Base-by-base conservation (phyloP, 2,797 vertebrate species). In the Tokudaia tokunoshimensis region DNA sequence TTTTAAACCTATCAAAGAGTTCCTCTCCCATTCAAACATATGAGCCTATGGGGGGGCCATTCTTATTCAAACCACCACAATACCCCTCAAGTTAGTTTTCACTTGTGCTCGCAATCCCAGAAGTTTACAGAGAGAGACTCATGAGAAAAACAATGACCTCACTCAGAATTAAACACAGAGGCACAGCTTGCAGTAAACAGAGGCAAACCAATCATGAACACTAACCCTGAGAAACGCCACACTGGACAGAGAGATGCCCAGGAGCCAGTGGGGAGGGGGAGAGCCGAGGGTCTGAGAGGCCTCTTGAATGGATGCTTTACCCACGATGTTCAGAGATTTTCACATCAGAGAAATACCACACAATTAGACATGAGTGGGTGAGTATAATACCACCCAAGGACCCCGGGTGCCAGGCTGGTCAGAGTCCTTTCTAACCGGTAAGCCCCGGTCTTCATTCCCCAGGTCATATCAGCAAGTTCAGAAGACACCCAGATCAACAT, bases 171-270 rank as follows among this genome's bases (percentile, higher is more conserved):
- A 4, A 72, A 59, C 44, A n/a, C 24, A 24, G 85, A 55, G 22
- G 0, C 47, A 52, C 34, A n/a, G 2, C 57, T 44, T n/a, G 52
- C 4, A 17, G n/a, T 7, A 11, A 20, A 31, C 5, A 1, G 17
- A 26, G 4, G 5, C 17, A 1, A 70, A 14, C 5, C 1, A 7
- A 8, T 14, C 10, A 7, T 61, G 41, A 41, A 34, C 85, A 26
- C 19, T 3, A 37, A 41, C 67, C 47, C 63, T 57, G 67, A 41
- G 26, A 57, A 74, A 24, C 34, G 72, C 24, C 31, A 57, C 67
- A 37, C 52, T 44, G 86, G 50, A 37, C 8, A 31, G 10, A 12
- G 57, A 6, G 37, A 22, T 12, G 15, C 34, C 44, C 29, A 22
- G 57, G 24, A 37, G n/a, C 20, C 41, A 17, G n/a, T 22, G 72